These are phyloP conservation scores for Hetaerina titia DNA, from an alignment of 2,888 invertebrate genomes.

Conservation along the genomic window DNA sequence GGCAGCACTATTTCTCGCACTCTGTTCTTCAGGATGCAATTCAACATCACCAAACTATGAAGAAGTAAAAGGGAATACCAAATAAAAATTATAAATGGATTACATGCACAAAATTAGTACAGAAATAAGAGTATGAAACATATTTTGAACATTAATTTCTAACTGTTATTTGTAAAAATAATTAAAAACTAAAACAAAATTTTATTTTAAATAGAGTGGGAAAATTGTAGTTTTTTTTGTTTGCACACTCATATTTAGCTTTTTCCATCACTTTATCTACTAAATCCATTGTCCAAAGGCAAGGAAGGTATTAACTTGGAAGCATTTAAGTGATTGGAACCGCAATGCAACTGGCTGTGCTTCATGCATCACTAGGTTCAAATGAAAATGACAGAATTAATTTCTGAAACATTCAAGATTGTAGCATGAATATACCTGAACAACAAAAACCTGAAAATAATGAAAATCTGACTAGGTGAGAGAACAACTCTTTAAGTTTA, in stretches of 20 bases:
- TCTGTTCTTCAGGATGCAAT: conserved; percentile 75
- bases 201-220: not conserved
- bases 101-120: not conserved
- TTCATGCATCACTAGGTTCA: too few species aligned
- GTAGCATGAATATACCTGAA: too few species aligned
- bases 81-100: not conserved
- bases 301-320: not conserved
- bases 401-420: too few species aligned
- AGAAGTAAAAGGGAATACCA: not conserved
- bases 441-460: too few species aligned
- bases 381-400: too few species aligned
- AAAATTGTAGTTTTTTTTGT: not conserved
- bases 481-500: too few species aligned
- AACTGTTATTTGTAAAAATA: too few species aligned
- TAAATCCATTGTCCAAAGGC: not conserved
- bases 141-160: too few species aligned
- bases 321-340: too few species aligned
- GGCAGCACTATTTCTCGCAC: conserved; percentile 69
- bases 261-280: not conserved
- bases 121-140: not conserved
- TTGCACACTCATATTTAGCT: not conserved
- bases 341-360: too few species aligned
- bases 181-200: not conserved
- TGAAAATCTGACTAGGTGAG: too few species aligned
- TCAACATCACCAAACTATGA: conserved; percentile 81